These are phyloP conservation scores for Poecilia wingei DNA, from an alignment of 2,797 vertebrate species.

Conservation along the genomic window DNA sequence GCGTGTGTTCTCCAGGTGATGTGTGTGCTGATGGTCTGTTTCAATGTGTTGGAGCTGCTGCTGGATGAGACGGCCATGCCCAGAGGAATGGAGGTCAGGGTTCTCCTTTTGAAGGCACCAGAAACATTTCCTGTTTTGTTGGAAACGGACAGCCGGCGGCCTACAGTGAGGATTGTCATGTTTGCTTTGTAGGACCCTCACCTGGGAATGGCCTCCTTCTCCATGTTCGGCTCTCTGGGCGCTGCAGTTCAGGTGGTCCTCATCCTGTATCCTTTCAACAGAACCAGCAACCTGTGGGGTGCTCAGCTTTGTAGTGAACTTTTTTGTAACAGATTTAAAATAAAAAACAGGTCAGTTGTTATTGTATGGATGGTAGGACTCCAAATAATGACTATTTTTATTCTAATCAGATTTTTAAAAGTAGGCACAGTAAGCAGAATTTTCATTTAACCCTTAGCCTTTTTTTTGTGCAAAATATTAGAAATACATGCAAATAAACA, in stretches of 20 bases:
- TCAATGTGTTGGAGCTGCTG: slow-evolving; percentile 94
- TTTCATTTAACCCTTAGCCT: too few species aligned
- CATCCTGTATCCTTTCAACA: slow-evolving; percentile 94
- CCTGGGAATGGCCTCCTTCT: slow-evolving; percentile 94
- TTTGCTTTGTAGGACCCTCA: slow-evolving; percentile 82
- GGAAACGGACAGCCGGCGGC: neutral
- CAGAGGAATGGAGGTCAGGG: slow-evolving; percentile 90
- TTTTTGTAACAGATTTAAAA: neutral
- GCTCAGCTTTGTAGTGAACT: neutral
- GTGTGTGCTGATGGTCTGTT: slow-evolving; percentile 92
- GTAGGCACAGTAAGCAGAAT: too few species aligned
- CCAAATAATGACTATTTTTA: too few species aligned
- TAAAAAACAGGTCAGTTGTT: neutral
- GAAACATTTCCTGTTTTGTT: neutral
- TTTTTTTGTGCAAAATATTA: too few species aligned
- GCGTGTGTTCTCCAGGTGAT: slow-evolving; percentile 82
- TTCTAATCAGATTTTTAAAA: too few species aligned
- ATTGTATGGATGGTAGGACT: neutral
- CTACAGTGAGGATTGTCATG: neutral
- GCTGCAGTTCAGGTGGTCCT: slow-evolving; percentile 94
- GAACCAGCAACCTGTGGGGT: neutral
- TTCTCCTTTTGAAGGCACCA: neutral
- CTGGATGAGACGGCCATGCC: slow-evolving; percentile 95
- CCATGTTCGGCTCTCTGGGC: slow-evolving; percentile 94
- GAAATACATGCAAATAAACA: too few species aligned